phyloP scores from a whole-genome alignment of 2,797 vertebrate genomes.

The Halcyon leucocephala region DNA sequence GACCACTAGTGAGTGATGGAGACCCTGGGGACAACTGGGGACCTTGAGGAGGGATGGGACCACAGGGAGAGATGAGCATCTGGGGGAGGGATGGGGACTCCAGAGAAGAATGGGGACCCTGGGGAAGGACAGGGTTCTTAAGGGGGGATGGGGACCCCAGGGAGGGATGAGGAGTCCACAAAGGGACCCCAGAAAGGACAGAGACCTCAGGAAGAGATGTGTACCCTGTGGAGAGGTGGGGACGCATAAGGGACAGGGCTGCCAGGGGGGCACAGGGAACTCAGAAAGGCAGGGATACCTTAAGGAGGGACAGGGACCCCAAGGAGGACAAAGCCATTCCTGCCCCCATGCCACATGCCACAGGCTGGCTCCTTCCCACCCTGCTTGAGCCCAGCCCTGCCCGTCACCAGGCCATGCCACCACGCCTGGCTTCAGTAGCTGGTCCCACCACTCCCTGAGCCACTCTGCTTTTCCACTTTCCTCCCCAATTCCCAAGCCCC shows the following conservation, averaged over 20 bases:
- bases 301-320: background rate
- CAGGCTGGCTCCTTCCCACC: background rate
- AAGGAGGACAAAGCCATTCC: background rate
- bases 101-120: background rate
- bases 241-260: background rate
- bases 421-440: rapidly evolving
- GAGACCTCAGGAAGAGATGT: no score
- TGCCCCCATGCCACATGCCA: background rate
- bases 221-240: background rate
- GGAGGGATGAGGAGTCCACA: no score
- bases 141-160: background rate
- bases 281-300: background rate
- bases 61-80: no score
- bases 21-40: no score
- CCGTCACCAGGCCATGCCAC: background rate
- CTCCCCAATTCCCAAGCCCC: background rate
- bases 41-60: background rate
- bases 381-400: background rate
- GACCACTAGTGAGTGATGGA: background rate
- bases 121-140: no score
- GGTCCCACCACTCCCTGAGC: background rate
- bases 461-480: background rate
- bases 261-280: background rate
- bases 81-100: background rate
- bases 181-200: background rate